Evolutionary conservation across 2,113 vertebrate species (phyloP), one percentile per base, ranked within the genome.

Genomic region (Nerophis ophidion): DNA sequence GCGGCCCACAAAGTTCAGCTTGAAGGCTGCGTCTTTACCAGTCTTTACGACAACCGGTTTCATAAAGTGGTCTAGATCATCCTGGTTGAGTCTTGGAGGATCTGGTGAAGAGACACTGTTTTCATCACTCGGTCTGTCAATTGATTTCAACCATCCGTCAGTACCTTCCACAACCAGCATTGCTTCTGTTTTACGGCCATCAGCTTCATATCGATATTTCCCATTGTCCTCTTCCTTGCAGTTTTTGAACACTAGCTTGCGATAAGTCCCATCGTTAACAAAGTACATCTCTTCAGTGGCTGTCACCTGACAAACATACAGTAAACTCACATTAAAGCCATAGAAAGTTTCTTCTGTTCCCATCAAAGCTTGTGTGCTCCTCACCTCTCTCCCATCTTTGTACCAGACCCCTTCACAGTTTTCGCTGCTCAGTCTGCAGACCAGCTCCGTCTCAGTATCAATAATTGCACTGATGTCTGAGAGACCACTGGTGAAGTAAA

Each of bases 371-470:
- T 0, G 2, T 36, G 10, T 2, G 3, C 9, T 61, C 33, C 63
- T 59, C 75, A 96, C 95, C 90, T 94, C 82, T 33, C 84, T 72
- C 3, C 92, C 93, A 46, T 95, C 91, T 70, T 95, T 95, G 79
- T 89, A 92, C 93, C 93, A 94, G 58, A 83, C 50, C 14, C 88
- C 93, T 0, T 91, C 85, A 58, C 89, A 87, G 0, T 89, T 75
- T 7, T 91, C 79, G 7, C 70, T 89, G 74, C 82, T 90, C 70
- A 95, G 87, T 53, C 67, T 86, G 63, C 92, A 95, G 44, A 87
- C 87, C n/a, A 95, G 72, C 40, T 88, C 79, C 7, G 87, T 78
- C 4, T 87, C 68, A 7, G 90, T 86, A 1, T 90, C 92, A 48
- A 89, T 90, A 48, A 81, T 66, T 17, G 88, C 91, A 14, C 72